A percentile compares a stretch with the other conserved stretches of the same genome.
phyloP scores from a whole-genome alignment of 1,140 invertebrate species.

The Trichoplusia ni region DNA sequence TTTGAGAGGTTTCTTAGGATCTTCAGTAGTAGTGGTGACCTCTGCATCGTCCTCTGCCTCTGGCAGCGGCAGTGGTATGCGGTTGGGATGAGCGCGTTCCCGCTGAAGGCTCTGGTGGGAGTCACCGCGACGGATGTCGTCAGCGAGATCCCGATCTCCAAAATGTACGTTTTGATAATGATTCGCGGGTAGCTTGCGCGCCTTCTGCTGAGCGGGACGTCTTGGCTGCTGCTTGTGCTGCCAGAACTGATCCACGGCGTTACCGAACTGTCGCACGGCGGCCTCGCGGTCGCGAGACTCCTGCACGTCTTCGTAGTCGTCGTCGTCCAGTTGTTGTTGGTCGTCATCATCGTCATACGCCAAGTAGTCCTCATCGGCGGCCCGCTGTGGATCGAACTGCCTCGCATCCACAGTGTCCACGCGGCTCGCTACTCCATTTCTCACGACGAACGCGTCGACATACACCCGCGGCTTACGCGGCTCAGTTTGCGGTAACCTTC shows the following conservation, averaged over 20 bases:
- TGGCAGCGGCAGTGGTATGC: constrained; percentile 46
- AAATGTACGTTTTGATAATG: constrained; percentile 73
- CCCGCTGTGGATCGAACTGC: constrained; percentile 49
- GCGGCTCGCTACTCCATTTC: constrained; percentile 67
- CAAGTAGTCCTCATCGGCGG: constrained; percentile 63
- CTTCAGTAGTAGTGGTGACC: constrained; percentile 73
- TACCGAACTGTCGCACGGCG: constrained; percentile 64
- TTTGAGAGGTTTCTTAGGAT: constrained; percentile 63
- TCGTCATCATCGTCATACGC: constrained; percentile 66
- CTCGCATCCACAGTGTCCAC: constrained; percentile 71
- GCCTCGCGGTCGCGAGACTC: constrained; percentile 66
- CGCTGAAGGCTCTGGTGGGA: constrained; percentile 49
- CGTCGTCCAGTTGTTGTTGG: constrained; percentile 54
- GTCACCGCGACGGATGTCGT: constrained; percentile 46
- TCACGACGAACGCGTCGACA: constrained; percentile 76
- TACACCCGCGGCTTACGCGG: constrained; percentile 70
- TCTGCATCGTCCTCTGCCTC: constrained; percentile 59
- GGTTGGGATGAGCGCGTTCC: constrained; percentile 42
- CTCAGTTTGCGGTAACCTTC: constrained; percentile 51
- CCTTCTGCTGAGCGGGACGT: constrained; percentile 19
- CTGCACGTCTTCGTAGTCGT: constrained; percentile 69
- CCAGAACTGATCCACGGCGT: constrained; percentile 74
- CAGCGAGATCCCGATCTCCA: constrained; percentile 61
- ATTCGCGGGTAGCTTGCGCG: constrained; percentile 43
- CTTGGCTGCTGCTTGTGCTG: constrained; percentile 53